A percentile compares a stretch with the other conserved stretches of the same genome.
phyloP scores from a whole-genome alignment of 2,113 vertebrate species.

The Turnix velox region DNA sequence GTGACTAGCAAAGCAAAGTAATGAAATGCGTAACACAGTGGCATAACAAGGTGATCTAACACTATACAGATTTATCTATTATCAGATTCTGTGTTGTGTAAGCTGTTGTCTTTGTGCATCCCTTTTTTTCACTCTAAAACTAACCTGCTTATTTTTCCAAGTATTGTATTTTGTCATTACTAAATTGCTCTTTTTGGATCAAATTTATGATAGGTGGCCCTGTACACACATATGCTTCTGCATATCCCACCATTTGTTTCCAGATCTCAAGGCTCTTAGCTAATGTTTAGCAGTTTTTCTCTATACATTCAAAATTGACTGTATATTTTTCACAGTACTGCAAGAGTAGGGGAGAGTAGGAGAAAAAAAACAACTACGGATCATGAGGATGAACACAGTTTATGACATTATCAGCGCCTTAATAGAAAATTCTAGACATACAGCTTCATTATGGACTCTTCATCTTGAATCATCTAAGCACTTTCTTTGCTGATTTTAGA shows the following conservation, averaged over 20 bases:
- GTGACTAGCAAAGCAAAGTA: neutral
- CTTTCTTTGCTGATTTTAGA: neutral
- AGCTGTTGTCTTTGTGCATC: neutral
- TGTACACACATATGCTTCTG: neutral
- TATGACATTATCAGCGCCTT: neutral
- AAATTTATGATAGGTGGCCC: neutral
- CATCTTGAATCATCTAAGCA: neutral
- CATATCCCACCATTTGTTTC: neutral
- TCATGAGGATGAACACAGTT: neutral
- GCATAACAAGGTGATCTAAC: neutral
- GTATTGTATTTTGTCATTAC: neutral
- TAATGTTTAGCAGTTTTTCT: neutral
- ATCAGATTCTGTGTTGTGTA: neutral
- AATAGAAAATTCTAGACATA: neutral
- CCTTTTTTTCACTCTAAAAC: neutral
- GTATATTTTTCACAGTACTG: neutral
- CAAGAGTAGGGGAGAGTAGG: neutral
- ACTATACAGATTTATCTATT: neutral
- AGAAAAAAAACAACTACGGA: accelerated
- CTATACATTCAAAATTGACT: neutral
- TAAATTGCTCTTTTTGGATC: neutral
- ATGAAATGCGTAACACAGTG: neutral
- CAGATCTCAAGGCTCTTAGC: neutral
- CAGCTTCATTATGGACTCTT: neutral
- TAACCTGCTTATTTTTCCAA: neutral